Conservation (phyloP, 2,888 invertebrate genomes). For the Drosophila meridiana region DNA sequence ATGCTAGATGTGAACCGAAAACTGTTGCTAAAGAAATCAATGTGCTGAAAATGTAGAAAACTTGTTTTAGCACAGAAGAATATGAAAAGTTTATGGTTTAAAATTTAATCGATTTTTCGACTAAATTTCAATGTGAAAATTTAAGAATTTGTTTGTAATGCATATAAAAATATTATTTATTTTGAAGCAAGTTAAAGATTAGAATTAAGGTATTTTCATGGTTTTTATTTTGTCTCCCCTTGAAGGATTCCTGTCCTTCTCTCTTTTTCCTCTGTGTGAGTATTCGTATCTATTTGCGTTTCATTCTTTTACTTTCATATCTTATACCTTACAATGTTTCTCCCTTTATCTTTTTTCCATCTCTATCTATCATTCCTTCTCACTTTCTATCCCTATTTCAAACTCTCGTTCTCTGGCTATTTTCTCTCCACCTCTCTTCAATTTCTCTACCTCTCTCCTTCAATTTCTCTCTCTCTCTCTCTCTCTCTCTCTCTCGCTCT, state of each 20-base stretch:
- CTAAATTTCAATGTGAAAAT: not conserved
- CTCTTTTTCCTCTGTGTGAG: too few relatives aligned
- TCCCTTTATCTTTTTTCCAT: too few relatives aligned
- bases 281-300: too few relatives aligned
- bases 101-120: not conserved
- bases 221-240: too few relatives aligned
- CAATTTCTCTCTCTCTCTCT: not conserved
- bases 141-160: not conserved
- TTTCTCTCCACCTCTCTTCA: too few relatives aligned
- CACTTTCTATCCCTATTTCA: not conserved
- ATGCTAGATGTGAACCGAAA: conserved; percentile 8
- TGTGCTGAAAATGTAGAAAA: conserved; percentile 26
- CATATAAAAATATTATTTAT: not conserved
- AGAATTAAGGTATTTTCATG: too few relatives aligned
- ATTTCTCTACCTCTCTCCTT: not conserved
- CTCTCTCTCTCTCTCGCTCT: not conserved
- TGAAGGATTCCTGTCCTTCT: too few relatives aligned
- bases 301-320: too few relatives aligned
- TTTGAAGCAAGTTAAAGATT: not conserved
- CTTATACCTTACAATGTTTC: too few relatives aligned
- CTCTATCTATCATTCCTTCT: not conserved
- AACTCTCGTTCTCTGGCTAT: not conserved
- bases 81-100: not conserved
- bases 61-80: conserved; percentile 11
- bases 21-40: conserved; percentile 19